phyloP scores from a whole-genome alignment of 1,140 invertebrate genomes.

The Calliopsis andreniformis region DNA sequence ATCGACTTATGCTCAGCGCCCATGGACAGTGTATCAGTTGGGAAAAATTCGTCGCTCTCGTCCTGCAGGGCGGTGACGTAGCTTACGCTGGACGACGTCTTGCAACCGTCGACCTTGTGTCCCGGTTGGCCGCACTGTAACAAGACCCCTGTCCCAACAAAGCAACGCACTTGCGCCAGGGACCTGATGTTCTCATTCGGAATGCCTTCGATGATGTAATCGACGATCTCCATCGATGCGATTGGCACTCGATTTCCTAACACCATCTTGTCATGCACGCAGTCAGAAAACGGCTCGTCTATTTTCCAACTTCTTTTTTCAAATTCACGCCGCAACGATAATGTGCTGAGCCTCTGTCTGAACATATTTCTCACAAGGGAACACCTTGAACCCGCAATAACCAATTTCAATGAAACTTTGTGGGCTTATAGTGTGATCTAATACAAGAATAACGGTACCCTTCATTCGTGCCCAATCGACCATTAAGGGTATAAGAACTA shows the following conservation, averaged over 20 bases:
- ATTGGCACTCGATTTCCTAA: background rate
- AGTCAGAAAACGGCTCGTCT: background rate
- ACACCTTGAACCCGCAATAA: background rate
- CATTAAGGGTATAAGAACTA: too few species aligned
- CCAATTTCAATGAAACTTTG: background rate
- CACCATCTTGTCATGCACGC: background rate
- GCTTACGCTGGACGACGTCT: background rate
- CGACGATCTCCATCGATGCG: slow-evolving; percentile 48
- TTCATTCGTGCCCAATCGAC: background rate
- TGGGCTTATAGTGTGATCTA: background rate
- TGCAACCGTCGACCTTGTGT: slow-evolving; percentile 30
- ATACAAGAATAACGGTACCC: background rate
- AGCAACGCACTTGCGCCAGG: background rate
- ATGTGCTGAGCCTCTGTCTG: too few species aligned
- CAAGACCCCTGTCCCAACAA: slow-evolving; percentile 49
- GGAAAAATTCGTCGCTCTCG: slow-evolving; percentile 20
- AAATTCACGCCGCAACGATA: slow-evolving; percentile 52
- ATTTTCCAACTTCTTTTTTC: slow-evolving; percentile 62
- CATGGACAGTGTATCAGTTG: background rate
- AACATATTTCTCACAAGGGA: too few species aligned
- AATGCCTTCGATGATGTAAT: slow-evolving; percentile 70
- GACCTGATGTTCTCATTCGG: slow-evolving; percentile 32
- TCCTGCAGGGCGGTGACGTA: background rate
- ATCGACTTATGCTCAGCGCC: background rate
- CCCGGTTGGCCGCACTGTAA: slow-evolving; percentile 47